Conservation (phyloP, 2,888 invertebrate species). For the Teleogryllus oceanicus region DNA sequence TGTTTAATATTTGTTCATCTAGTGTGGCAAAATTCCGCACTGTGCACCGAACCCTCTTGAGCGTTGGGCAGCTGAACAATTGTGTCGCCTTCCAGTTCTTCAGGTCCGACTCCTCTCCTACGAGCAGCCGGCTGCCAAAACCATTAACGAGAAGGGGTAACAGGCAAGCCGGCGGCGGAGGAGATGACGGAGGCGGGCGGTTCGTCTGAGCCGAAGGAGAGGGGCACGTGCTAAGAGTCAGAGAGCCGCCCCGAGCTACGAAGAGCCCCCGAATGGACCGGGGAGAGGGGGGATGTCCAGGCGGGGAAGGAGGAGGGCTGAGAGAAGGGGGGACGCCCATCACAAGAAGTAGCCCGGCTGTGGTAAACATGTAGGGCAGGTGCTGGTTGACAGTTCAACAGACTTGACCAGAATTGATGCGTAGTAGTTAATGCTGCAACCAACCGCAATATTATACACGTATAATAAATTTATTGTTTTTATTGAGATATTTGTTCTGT, state of each 20-base stretch:
- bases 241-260: background rate
- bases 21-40: no score
- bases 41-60: no score
- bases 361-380: constrained; percentile 18
- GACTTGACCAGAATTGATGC: constrained; percentile 5
- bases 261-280: background rate
- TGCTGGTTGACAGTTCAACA: constrained; percentile 6
- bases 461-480: constrained; percentile 18
- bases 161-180: background rate
- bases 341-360: constrained; percentile 7
- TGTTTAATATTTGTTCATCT: no score
- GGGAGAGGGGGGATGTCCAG: background rate
- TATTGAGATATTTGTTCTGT: background rate
- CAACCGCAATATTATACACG: background rate
- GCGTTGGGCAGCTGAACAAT: no score
- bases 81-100: background rate
- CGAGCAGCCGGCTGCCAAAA: background rate
- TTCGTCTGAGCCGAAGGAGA: background rate
- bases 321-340: background rate
- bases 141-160: background rate
- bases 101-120: background rate
- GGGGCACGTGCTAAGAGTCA: background rate
- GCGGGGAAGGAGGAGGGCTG: background rate
- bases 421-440: constrained; percentile 1
- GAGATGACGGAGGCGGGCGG: background rate